Conservation (phyloP, 2,888 invertebrate species). For the Agrochola litura region DNA sequence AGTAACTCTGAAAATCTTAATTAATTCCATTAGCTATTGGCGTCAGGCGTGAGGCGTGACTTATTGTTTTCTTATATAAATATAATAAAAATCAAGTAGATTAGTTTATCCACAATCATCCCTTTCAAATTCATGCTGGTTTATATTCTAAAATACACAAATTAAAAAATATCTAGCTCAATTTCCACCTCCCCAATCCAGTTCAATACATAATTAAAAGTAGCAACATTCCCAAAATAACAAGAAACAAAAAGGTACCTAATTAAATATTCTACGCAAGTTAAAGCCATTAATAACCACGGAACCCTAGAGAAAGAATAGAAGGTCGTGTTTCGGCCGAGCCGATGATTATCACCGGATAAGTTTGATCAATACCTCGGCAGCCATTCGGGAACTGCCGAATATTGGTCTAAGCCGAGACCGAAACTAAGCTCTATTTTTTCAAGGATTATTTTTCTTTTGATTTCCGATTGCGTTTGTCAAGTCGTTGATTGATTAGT, state of each 20-base stretch:
- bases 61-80: too few relatives aligned
- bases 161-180: not conserved
- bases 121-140: not conserved
- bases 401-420: conserved; percentile 38
- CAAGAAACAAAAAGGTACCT: not conserved
- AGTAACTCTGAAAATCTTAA: not conserved
- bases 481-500: conserved; percentile 47
- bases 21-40: not conserved
- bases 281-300: conserved; percentile 48
- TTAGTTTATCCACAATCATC: not conserved
- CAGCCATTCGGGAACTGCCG: conserved; percentile 28
- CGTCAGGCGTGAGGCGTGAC: too few relatives aligned
- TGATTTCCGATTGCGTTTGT: conserved; percentile 48
- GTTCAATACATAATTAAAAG: conserved; percentile 11
- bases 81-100: not conserved
- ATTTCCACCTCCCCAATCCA: not conserved
- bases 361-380: conserved; percentile 65
- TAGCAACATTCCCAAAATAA: not conserved
- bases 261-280: conserved; percentile 44
- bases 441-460: conserved; percentile 47
- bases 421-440: conserved; percentile 26
- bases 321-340: conserved; percentile 54
- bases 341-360: conserved; percentile 64
- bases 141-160: not conserved
- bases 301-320: conserved; percentile 58